Evolutionary conservation across 2,113 vertebrate genomes (phyloP), one percentile per base, ranked within the genome.

Genomic region (Orycteropus afer): DNA sequence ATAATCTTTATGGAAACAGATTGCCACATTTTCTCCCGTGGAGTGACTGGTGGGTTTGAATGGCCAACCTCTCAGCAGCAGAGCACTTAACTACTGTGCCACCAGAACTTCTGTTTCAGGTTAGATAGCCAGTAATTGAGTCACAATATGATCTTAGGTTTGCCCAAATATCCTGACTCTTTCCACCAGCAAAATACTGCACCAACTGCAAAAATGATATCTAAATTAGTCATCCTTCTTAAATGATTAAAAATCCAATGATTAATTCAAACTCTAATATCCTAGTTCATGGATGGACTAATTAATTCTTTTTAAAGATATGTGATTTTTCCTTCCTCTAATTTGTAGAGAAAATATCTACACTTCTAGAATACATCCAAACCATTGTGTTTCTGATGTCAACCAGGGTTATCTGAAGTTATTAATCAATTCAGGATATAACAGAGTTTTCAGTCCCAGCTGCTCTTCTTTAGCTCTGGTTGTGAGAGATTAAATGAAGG

Each of bases 261-360:
- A 78, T 76, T 22, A 6, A 73, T 65, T 96, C 69, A 76, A 96
- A 74, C 6, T 78, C 81, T 61, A 86, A 74, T 8, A 69, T 92
- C 7, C 69, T 92, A 61, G 2, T 79, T 85, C 84, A 25, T 89
- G 13, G 82, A 73, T 74, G 32, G 27, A 37, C 15, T 63, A 85
- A 57, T 76, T 79, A 96, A 96, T 85, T 95, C 1, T 37, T 85
- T 95, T 92, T 42, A 63, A 53, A 9, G 14, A 47, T 59, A 92
- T 81, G 77, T 78, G 71, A 83, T 45, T 65, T 74, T 78, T 0
- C 81, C 4, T 94, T 82, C 15, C 67, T 80, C 7, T 90, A 91
- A 74, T 69, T 63, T 77, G 73, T 17, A 84, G 51, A 37, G 59
- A 27, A 51, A 7, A 6, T 8, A 9, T 27, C 27, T 65, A 27